Conservation (phyloP, 2,888 invertebrate species). For the Acronicta aceris region DNA sequence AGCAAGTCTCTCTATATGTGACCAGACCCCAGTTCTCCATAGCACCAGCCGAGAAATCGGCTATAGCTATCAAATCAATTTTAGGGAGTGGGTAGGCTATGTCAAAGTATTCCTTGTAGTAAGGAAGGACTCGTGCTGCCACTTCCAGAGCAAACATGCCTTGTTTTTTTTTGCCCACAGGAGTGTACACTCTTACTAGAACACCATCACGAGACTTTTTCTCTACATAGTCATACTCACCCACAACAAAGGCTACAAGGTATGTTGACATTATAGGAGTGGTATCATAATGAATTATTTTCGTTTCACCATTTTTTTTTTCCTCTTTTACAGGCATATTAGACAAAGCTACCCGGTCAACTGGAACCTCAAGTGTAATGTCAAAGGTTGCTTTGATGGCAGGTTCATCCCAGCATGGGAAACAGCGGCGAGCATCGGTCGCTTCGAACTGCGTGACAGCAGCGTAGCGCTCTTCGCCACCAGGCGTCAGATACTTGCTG, state of each 20-base stretch:
- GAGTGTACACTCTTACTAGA: conserved; percentile 94
- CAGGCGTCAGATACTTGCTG: conserved; percentile 93
- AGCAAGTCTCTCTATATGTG: conserved; percentile 97
- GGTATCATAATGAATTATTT: conserved; percentile 92
- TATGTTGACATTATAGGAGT: conserved; percentile 99
- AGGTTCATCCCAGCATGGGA: conserved; percentile 99
- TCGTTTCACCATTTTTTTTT: conserved; percentile 81
- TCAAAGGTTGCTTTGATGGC: conserved; percentile 98
- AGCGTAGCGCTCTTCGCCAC: conserved; percentile 94
- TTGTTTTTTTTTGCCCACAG: conserved; percentile 97
- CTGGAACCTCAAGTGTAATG: conserved; percentile 94
- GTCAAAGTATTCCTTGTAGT: conserved; percentile 98
- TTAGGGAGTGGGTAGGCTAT: conserved; percentile 98
- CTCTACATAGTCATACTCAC: conserved; percentile 98
- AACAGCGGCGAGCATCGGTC: conserved; percentile 97
- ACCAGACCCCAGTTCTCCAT: conserved; percentile 99
- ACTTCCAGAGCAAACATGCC: conserved; percentile 97
- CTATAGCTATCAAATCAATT: conserved; percentile 98
- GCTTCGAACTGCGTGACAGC: conserved; percentile 98
- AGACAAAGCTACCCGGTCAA: conserved; percentile 95
- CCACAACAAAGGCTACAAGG: conserved; percentile 97
- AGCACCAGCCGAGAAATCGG: conserved; percentile 98
- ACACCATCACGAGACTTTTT: conserved; percentile 95
- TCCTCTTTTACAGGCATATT: conserved; percentile 94
- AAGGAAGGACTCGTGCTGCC: conserved; percentile 97